A percentile compares a stretch with the other conserved stretches of the same genome.
Conservation (phyloP, 2,113 vertebrate genomes). For the Lepidothrix coronata region DNA sequence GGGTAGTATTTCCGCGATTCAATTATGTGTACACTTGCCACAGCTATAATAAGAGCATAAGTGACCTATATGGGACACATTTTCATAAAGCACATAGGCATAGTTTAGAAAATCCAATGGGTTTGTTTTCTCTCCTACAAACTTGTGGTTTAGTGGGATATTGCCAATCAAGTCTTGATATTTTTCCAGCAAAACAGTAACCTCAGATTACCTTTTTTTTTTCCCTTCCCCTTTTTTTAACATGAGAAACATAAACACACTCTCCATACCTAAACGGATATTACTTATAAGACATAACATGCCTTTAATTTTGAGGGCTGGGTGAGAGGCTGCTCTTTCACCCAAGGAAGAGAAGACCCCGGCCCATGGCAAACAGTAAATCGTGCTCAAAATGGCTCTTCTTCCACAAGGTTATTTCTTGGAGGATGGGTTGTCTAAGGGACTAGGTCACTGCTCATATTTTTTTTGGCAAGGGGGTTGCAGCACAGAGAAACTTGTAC, state of each 20-base stretch:
- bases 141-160: constrained; percentile 71
- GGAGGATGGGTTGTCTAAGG: neutral
- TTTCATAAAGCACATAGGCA: constrained; percentile 64
- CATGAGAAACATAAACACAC: constrained; percentile 54
- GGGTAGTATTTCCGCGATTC: constrained; percentile 54
- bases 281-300: constrained; percentile 27
- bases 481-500: neutral
- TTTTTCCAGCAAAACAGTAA: constrained; percentile 69
- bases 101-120: constrained; percentile 60
- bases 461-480: neutral
- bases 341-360: neutral
- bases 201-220: constrained; percentile 62
- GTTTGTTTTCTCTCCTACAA: constrained; percentile 70
- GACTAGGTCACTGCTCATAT: neutral
- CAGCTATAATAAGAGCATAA: constrained; percentile 59
- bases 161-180: constrained; percentile 74
- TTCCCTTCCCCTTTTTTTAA: neutral
- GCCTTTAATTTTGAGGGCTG: neutral
- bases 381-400: neutral
- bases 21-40: constrained; percentile 55
- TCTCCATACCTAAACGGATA: constrained; percentile 22
- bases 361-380: neutral
- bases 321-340: neutral
- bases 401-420: neutral
- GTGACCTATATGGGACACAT: constrained; percentile 49